Base-by-base conservation (phyloP, 2,113 vertebrate genomes). In the Corydoras sp. region DNA sequence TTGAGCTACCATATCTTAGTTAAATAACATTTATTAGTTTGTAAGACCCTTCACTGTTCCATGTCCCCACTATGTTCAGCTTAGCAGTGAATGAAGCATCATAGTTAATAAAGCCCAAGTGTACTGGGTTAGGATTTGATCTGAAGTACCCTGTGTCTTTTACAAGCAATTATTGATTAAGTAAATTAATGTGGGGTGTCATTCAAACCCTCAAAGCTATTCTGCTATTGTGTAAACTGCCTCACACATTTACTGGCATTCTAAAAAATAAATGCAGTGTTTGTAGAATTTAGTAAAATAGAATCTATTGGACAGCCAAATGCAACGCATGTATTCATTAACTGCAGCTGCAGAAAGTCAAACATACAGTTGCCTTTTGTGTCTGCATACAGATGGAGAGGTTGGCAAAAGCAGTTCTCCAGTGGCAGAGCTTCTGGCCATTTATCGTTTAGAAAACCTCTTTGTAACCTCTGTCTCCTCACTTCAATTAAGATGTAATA, bases 271-370 rank as follows among this genome's bases (percentile, higher is more conserved):
- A 74, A 65, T 50, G 10, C 55, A 12, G 61, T 62, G 71, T 71
- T 71, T 77, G 56, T 66, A 60, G 51, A 69, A 68, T 59, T 48
- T 66, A 59, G 24, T 70, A 15, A 77, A 77, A 73, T 66, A 66
- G 63, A 63, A 66, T 58, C 65, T 58, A 60, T n/a, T 73, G 53
- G 67, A 30, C 58, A 29, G 49, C 73, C 68, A 76, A 83, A 67
- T 58, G 65, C 70, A 65, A 68, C 54, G 62, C 69, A 65, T 68
- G 68, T 72, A 81, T 81, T 81, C 77, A 81, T 79, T 67, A 77
- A 72, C 66, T 77, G 77, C 77, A 79, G 75, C 80, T 79, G 80
- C 69, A 66, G 54, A 50, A 66, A 64, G 69, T 71, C 80, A 77
- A 71, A 58, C 75, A 24, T 75, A 79, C 70, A 81, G 80, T 79